phyloP scores from a whole-genome alignment of 2,797 vertebrate species.

The Kryptolebias ocellatus region DNA sequence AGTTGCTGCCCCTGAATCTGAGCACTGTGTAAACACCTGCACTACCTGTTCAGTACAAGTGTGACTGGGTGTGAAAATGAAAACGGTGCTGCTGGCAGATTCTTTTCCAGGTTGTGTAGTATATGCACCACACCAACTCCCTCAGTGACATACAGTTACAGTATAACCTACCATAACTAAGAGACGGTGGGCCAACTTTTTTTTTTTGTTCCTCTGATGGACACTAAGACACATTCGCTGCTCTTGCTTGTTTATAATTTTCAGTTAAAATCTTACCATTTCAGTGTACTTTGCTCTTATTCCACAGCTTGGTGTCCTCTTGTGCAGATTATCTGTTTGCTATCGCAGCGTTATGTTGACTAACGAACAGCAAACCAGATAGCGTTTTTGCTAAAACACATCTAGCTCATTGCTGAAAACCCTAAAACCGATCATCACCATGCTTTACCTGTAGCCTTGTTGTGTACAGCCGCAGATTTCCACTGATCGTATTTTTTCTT shows the following conservation, averaged over 20 bases:
- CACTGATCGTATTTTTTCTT: slow-evolving; percentile 25
- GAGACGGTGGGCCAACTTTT: slow-evolving; percentile 3
- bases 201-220: slow-evolving; percentile 5
- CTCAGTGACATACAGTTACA: slow-evolving; percentile 11
- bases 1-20: slow-evolving; percentile 29
- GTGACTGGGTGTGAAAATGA: slow-evolving; percentile 15
- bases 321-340: slow-evolving; percentile 25
- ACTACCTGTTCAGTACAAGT: slow-evolving; percentile 5
- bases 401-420: neutral
- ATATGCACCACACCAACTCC: slow-evolving; percentile 25
- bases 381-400: slow-evolving; percentile 7
- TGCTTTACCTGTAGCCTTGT: slow-evolving; percentile 30
- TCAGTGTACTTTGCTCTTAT: slow-evolving; percentile 39
- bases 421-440: slow-evolving; percentile 10
- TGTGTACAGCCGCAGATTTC: slow-evolving; percentile 47
- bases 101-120: slow-evolving; percentile 48
- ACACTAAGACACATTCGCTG: slow-evolving; percentile 49
- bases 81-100: slow-evolving; percentile 29
- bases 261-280: slow-evolving; percentile 35
- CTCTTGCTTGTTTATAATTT: slow-evolving; percentile 49
- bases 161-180: slow-evolving; percentile 13
- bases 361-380: slow-evolving; percentile 18
- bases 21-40: slow-evolving; percentile 40
- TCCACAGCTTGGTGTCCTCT: slow-evolving; percentile 42
- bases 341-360: slow-evolving; percentile 2